Base-by-base conservation (phyloP, 2,113 vertebrate species). In the Channa argus region DNA sequence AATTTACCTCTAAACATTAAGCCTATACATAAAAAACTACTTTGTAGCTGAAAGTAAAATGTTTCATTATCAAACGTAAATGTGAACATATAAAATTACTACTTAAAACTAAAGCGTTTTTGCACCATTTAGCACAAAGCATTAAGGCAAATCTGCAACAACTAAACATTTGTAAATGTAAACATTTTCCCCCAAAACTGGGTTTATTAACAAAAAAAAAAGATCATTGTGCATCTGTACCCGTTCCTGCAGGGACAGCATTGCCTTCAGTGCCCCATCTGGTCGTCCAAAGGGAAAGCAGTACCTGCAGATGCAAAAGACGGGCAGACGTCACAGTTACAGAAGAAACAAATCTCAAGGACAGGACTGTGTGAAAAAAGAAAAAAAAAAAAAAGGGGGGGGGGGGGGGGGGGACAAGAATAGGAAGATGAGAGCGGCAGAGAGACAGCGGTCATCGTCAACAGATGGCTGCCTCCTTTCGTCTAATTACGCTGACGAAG, bases 281-380 rank as follows among this genome's bases (percentile, higher is more conserved):
- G 98, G 98, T 86, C 97, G 94, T 83, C 98, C 98, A 80, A 99
- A 99, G 49, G 98, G 98, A 86, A 99, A 99, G 88, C 97, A 99
- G 83, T 99, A 99, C 89, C 98, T 99, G 91, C 75, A 84, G 91
- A 91, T 69, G 68, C 63, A 88, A 68, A 78, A 89, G 6, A 63
- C 78, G 53, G 78, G 61, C 68, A 44, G 62, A 44, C 68, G 65
- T 70, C 64, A 62, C 84, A 79, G 83, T 74, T 62, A 85, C 24
- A 24, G 24, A 24, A 24, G 58, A 80, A 71, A 80, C 76, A 78
- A 78, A 86, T 79, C 56, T 88, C 77, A 84, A 84, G 88, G 87
- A 90, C 83, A 49, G 24, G 24, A 80, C 39, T 5, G 65, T 2
- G n/a, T 15, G 38, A 37, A 64, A 46, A 65, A 56, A 50, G 52